A percentile compares a stretch with the other conserved stretches of the same genome.
Conservation (phyloP, 2,113 vertebrate species). For the Oryctolagus cuniculus region mOryCun1.1 NC_091434.1:23884501-23885000, state of each 20-base stretch:
- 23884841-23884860: neutral
- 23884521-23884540: neutral
- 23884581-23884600: constrained; percentile 3
- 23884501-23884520: constrained; percentile 29
- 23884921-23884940: neutral
- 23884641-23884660: neutral
- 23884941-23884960: neutral
- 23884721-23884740: constrained; percentile 24
- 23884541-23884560: neutral
- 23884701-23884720: neutral
- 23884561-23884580: neutral
- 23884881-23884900: neutral
- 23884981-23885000: neutral
- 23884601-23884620: neutral
- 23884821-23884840: neutral
- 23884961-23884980: neutral
- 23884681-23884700: neutral
- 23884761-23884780: neutral
- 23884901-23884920: neutral
- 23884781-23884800: neutral
- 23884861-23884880: neutral
- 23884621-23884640: neutral
- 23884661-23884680: neutral
- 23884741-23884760: neutral
- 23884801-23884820: neutral